phyloP scores from a whole-genome alignment of 2,113 vertebrate species.

The Chamaetylas fuelleborni region DNA sequence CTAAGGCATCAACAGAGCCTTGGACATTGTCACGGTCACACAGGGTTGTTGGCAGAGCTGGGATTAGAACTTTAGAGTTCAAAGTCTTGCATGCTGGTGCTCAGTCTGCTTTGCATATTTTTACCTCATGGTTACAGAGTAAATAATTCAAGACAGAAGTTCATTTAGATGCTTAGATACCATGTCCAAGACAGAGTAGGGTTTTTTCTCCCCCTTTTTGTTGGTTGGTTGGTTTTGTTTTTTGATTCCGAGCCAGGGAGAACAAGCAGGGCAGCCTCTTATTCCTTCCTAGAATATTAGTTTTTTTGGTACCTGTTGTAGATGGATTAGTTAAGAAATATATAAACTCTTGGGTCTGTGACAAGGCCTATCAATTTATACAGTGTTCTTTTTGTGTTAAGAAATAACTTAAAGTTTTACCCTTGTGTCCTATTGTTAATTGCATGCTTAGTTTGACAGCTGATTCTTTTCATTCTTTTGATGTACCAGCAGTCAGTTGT shows the following conservation, averaged over 20 bases:
- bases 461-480: constrained; percentile 44
- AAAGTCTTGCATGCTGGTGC: not conserved
- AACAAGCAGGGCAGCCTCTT: not conserved
- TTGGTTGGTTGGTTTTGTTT: not conserved
- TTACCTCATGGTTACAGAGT: not conserved
- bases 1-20: not conserved
- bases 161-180: constrained; percentile 4
- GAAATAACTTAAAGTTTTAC: constrained; percentile 33
- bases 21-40: rapidly evolving
- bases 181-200: not conserved
- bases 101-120: not conserved
- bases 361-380: constrained; percentile 7
- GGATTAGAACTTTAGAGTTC: not conserved
- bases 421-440: constrained; percentile 28
- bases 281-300: not conserved
- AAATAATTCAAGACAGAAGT: not conserved
- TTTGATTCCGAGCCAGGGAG: not conserved
- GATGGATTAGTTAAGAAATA: not conserved
- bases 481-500: constrained; percentile 25
- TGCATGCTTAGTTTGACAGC: constrained; percentile 35
- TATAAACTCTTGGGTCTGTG: not conserved
- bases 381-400: not conserved
- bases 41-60: not conserved
- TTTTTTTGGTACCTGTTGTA: not conserved
- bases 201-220: too few species aligned